Base-by-base conservation (phyloP, 2,888 invertebrate species). In the Tortricodes alternella region DNA sequence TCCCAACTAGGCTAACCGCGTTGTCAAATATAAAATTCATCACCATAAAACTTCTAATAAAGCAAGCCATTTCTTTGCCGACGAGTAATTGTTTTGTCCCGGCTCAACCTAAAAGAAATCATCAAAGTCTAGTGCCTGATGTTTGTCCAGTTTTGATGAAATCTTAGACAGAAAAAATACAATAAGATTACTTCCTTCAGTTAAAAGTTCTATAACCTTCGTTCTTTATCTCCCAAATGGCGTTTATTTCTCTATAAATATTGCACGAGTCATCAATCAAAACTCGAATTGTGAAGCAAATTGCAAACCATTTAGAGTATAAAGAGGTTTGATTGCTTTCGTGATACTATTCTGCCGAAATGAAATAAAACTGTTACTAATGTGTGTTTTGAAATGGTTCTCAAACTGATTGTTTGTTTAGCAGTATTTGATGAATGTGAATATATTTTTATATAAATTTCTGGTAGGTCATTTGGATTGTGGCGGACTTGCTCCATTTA, bases 331-430 rank as follows among this genome's bases (percentile, higher is more conserved):
- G 53, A 49, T 49, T 39, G 44, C 50, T 27, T 27, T 43, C 41
- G 39, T 8, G 35, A 46, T 48, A 11, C 4, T 44, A 44, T 29
- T 44, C 23, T 1, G 37, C 8, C 13, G 48, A 48, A 55, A 49
- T 55, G 43, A 55, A 55, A 43, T 43, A n/a, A 48, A 48, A 49
- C 55, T 43, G 48, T 41, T 37, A 55, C 55, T 55, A 48, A 55
- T 55, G 48, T 41, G 48, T 48, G 48, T 55, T 55, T 43, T 49
- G 55, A 27, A 55, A 55, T 48, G 46, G 13, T 2, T n/a, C 15
- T 23, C 21, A 41, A 23, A 7, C 3, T 32, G 21, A 16, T 50
- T 50, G 39, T 39, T 50, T 50, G 5, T 23, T 46, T 34, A 34
- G 5, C 1, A 4, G 7, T 11, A 11, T 18, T 46, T 35, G n/a